These are phyloP conservation scores for Anniella stebbinsi DNA, from an alignment of 2,797 vertebrate species.

Conservation along the genomic window DNA sequence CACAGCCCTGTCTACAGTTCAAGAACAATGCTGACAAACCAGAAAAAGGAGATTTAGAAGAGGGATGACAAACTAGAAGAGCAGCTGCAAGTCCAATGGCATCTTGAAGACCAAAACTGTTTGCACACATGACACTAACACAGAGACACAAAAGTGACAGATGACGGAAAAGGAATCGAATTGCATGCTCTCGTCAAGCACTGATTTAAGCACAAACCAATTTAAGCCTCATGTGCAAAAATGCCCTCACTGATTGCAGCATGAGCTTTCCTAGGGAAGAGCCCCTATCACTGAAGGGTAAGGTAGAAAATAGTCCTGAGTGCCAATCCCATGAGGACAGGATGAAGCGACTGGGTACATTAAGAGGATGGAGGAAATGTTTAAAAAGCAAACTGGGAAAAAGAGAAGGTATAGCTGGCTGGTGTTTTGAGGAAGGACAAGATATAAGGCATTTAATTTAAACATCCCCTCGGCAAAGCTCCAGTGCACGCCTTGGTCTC, in stretches of 20 bases:
- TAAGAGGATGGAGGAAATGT: background rate
- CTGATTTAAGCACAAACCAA: constrained; percentile 18
- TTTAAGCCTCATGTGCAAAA: constrained; percentile 14
- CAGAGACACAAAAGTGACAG: background rate
- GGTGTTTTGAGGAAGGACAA: background rate
- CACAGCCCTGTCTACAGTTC: background rate
- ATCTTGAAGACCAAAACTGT: constrained; percentile 18
- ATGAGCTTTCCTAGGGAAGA: background rate
- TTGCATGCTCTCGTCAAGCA: background rate
- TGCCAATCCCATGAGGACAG: background rate
- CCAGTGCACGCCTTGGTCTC: background rate
- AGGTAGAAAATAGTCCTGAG: background rate
- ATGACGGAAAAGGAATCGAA: constrained; percentile 20
- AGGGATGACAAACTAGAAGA: constrained; percentile 13
- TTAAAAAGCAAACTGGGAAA: background rate
- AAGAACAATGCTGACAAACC: constrained; percentile 19
- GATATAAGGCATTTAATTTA: background rate
- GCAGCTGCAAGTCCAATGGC: constrained; percentile 32
- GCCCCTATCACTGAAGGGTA: background rate
- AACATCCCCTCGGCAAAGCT: background rate
- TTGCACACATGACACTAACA: background rate
- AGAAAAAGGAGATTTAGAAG: constrained; percentile 10
- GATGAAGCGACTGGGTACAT: background rate
- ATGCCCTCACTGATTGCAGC: background rate
- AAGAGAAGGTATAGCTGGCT: too few species aligned